Evolutionary conservation across 2,888 invertebrate species (phyloP), one percentile per base, ranked within the genome.

Genomic region (Cyclophora albipunctata): DNA sequence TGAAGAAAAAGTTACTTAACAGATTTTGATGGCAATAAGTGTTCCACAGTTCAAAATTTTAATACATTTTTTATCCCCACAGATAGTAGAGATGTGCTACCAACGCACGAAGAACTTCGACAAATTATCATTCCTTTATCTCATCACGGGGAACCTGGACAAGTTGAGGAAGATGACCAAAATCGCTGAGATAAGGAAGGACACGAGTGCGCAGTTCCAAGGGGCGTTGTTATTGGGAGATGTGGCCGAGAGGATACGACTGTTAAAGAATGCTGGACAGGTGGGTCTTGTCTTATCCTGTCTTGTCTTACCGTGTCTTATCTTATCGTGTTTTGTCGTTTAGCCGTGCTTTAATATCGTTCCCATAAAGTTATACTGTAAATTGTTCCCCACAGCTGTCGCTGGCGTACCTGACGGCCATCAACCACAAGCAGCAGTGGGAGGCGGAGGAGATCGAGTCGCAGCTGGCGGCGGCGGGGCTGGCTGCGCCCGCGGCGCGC

Each of bases 31-130:
- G 20, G 2, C 20, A 20, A 20, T 20, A 20, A 20, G 20, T 20
- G 20, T 20, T 20, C 2, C 20, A 20, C 20, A 20, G 1, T 20
- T 20, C 20, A 20, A 20, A n/a, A 20, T 20, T 20, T 20, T 20
- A 20, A 20, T 20, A 20, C 2, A 1, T 1, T 20, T 1, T 20
- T 20, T 20, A 2, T 20, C 20, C 2, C 20, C 20, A 20, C 69
- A 89, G 89, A 89, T 95, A 46, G 99, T 99, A 1, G 99, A 99
- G 82, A 98, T 99, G 98, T 98, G 98, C 72, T 99, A 99, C 83
- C 99, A 99, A 76, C 92, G 99, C 57, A 99, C 98, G 0, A 99
- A 99, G 89, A 98, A 98, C 89, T 99, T 99, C 79, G 99, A 99
- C 82, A 98, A 98, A 84, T 91, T 99, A 0, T 96, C 98, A 7